Evolutionary conservation across 1,140 invertebrate species (phyloP).

Genomic region (Sipha flava): DNA sequence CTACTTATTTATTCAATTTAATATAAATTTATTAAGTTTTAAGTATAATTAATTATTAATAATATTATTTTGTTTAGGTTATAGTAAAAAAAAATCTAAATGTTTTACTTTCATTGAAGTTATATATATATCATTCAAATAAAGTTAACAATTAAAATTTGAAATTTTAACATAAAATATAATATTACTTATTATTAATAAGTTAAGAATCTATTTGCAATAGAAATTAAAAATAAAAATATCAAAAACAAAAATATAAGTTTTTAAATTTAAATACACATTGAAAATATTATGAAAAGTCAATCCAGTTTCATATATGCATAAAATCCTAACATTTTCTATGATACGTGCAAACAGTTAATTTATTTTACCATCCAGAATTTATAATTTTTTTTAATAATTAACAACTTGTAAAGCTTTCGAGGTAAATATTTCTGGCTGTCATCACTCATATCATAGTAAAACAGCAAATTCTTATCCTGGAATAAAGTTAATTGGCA

Average conservation of each 20-base stretch:
- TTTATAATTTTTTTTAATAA: conserved; percentile 32
- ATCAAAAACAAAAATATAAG: neutral
- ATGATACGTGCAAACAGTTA: conserved; percentile 8
- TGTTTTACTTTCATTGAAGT: too few relatives aligned
- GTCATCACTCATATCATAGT: conserved; percentile 20
- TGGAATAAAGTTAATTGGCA: conserved; percentile 14
- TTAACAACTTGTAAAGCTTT: conserved; percentile 30
- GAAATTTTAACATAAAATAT: too few relatives aligned
- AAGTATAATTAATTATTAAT: too few relatives aligned
- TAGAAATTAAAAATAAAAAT: neutral
- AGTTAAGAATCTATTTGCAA: neutral
- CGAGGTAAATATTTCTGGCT: conserved; percentile 20
- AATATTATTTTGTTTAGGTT: too few relatives aligned
- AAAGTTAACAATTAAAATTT: too few relatives aligned
- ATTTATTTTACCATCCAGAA: conserved; percentile 4
- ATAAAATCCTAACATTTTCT: conserved; percentile 12
- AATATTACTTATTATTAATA: too few relatives aligned
- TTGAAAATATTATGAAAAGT: neutral
- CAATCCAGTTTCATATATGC: neutral
- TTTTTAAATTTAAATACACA: neutral
- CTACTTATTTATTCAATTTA: too few relatives aligned
- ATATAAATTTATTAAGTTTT: too few relatives aligned
- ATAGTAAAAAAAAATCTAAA: too few relatives aligned
- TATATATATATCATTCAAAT: too few relatives aligned
- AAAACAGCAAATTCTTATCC: conserved; percentile 30